These are phyloP conservation scores for Drosophila koepferae DNA, from an alignment of 2,888 invertebrate genomes.

Conservation along the genomic window DNA sequence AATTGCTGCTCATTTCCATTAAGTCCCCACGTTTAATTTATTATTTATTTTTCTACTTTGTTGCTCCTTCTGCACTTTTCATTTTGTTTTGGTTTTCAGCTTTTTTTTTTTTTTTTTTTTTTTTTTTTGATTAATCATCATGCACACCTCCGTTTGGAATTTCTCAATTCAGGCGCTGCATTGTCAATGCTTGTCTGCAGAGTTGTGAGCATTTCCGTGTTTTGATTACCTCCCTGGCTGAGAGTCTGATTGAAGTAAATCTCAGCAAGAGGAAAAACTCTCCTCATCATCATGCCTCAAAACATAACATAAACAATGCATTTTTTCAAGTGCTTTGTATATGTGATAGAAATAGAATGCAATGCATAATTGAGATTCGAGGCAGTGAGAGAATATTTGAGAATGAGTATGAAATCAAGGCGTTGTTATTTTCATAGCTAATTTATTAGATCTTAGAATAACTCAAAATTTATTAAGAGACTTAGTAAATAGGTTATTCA, in stretches of 20 bases:
- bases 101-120: constrained; percentile 41
- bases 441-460: too few relatives aligned
- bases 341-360: background rate
- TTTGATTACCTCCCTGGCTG: constrained; percentile 43
- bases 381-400: background rate
- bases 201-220: constrained; percentile 29
- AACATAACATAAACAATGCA: constrained; percentile 30
- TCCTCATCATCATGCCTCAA: constrained; percentile 9
- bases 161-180: constrained; percentile 66
- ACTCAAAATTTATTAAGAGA: too few relatives aligned
- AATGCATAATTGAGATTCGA: background rate
- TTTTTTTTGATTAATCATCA: constrained; percentile 68
- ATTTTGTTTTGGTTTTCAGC: constrained; percentile 30
- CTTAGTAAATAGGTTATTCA: too few relatives aligned
- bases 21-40: constrained; percentile 39
- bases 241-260: constrained; percentile 44
- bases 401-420: too few relatives aligned
- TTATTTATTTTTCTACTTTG: constrained; percentile 55
- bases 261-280: constrained; percentile 6
- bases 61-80: constrained; percentile 26
- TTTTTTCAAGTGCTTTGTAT: constrained; percentile 38
- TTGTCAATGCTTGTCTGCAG: constrained; percentile 43
- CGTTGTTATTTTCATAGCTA: too few relatives aligned
- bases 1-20: constrained; percentile 40
- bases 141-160: constrained; percentile 38